These are phyloP conservation scores for Bubalus kerabau DNA, from an alignment of 2,113 vertebrate species.

Conservation along the genomic window DNA sequence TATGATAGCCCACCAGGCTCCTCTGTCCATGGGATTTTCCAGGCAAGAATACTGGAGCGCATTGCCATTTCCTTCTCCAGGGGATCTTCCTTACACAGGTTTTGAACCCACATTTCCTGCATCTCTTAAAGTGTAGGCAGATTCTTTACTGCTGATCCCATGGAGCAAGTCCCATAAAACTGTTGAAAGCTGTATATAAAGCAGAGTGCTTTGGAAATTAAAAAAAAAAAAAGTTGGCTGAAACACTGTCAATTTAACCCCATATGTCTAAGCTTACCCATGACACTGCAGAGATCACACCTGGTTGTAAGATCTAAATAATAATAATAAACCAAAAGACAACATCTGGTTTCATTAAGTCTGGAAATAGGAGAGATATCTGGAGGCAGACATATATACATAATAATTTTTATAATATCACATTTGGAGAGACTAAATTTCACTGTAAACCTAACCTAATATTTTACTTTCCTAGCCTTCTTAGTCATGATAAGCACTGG, in stretches of 20 bases:
- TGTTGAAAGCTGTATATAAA: not conserved
- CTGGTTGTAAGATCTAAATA: not conserved
- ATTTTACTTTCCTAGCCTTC: not conserved
- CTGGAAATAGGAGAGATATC: not conserved
- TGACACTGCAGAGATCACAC: not conserved
- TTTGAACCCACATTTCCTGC: not conserved
- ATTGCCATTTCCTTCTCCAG: not conserved
- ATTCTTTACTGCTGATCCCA: not conserved
- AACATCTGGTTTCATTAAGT: constrained; percentile 23
- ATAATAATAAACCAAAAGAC: not conserved
- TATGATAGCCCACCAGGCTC: not conserved
- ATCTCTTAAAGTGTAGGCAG: not conserved
- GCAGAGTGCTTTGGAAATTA: not conserved
- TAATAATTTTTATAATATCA: not conserved
- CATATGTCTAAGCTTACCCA: not conserved
- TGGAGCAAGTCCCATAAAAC: not conserved
- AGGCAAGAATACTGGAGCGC: not conserved
- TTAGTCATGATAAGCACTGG: not conserved
- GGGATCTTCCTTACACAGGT: not conserved
- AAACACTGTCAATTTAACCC: not conserved
- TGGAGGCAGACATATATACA: not conserved
- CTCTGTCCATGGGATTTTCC: not conserved
- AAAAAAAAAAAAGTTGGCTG: not conserved
- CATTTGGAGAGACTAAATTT: not conserved
- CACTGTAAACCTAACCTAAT: not conserved